Evolutionary conservation across 2,888 invertebrate genomes (phyloP).

Genomic region (Aelia acuminata): DNA sequence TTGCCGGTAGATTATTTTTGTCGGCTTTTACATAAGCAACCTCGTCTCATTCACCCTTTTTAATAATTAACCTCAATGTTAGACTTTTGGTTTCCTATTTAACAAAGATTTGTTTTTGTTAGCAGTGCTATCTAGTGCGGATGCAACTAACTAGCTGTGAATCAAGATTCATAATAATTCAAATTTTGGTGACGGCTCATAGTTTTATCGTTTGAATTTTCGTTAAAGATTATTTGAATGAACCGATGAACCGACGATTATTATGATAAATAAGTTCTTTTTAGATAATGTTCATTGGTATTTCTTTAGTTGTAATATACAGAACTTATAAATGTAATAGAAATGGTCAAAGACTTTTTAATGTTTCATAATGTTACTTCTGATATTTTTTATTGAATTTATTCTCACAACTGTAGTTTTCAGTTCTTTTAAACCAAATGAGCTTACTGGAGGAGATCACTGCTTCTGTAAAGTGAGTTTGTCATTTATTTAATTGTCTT

Average conservation of each 20-base stretch:
- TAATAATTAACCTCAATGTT: neutral
- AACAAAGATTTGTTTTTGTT: conserved; percentile 13
- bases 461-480: conserved; percentile 62
- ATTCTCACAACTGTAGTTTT: conserved; percentile 23
- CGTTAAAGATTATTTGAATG: neutral
- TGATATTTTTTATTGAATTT: conserved; percentile 43
- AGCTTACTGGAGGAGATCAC: conserved; percentile 60
- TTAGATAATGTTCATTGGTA: conserved; percentile 1
- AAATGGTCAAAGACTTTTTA: neutral
- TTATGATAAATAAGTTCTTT: neutral
- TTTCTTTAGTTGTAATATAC: conserved; percentile 1
- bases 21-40: neutral
- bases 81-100: neutral
- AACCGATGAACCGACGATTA: no score
- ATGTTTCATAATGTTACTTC: neutral
- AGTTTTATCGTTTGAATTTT: neutral
- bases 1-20: neutral
- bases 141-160: neutral
- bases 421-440: conserved; percentile 29
- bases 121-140: conserved; percentile 18
- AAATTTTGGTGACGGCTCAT: conserved; percentile 29
- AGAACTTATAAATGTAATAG: conserved; percentile 3
- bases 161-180: neutral
- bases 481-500: neutral
- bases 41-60: neutral